Conservation (phyloP, 2,888 invertebrate genomes). For the Cataglyphis altisquamis region DNA sequence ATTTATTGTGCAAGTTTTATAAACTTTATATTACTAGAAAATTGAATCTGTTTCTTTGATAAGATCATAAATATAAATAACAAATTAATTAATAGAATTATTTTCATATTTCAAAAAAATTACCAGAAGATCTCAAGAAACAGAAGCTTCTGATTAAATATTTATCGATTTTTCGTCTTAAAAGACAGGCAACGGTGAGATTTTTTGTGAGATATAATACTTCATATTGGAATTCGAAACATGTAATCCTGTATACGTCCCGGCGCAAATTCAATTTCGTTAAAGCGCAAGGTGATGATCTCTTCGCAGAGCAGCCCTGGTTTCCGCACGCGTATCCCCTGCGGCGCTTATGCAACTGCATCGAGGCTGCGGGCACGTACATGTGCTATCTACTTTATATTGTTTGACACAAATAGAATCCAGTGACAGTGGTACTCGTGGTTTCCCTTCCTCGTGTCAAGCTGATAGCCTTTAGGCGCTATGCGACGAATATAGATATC, state of each 20-base stretch:
- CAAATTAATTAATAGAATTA: neutral
- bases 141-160: neutral
- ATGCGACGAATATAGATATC: slow-evolving; percentile 57
- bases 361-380: slow-evolving; percentile 7
- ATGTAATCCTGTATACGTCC: slow-evolving; percentile 2
- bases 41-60: neutral
- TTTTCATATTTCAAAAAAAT: neutral
- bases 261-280: slow-evolving; percentile 44
- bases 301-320: neutral
- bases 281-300: slow-evolving; percentile 34
- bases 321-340: slow-evolving; percentile 10
- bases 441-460: slow-evolving; percentile 59
- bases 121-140: neutral
- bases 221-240: slow-evolving; percentile 1
- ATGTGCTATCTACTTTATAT: slow-evolving; percentile 59
- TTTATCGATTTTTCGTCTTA: neutral
- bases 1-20: neutral
- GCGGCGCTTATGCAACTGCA: slow-evolving; percentile 47
- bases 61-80: neutral
- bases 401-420: slow-evolving; percentile 67
- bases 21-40: neutral
- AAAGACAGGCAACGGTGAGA: neutral
- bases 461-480: slow-evolving; percentile 55
- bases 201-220: neutral
- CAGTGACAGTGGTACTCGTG: slow-evolving; percentile 41